phyloP scores from a whole-genome alignment of 1,140 invertebrate genomes.

The Zaprionus kolodkinae region DNA sequence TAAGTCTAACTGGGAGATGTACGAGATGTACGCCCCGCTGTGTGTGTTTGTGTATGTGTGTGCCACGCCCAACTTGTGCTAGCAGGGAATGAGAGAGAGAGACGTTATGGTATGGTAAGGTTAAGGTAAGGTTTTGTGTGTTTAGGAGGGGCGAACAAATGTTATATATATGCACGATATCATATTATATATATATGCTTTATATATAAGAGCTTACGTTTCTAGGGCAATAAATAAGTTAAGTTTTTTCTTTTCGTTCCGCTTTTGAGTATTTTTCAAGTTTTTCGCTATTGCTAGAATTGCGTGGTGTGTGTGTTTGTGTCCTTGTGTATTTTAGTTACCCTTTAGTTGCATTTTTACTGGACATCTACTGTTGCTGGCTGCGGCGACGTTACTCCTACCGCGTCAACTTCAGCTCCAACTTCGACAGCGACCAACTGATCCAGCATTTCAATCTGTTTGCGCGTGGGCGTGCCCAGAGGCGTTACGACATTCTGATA shows the following conservation, averaged over 20 bases:
- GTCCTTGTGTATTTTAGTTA: slow-evolving; percentile 31
- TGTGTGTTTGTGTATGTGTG: background rate
- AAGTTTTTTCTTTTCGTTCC: slow-evolving; percentile 19
- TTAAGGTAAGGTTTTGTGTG: background rate
- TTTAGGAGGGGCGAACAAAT: slow-evolving; percentile 4
- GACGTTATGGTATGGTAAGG: background rate
- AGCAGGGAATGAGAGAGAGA: slow-evolving; percentile 6
- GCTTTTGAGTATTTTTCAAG: slow-evolving; percentile 27
- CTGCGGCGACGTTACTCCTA: background rate
- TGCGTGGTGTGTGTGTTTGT: slow-evolving; percentile 53
- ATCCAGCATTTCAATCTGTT: slow-evolving; percentile 70
- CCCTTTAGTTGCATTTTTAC: slow-evolving; percentile 44
- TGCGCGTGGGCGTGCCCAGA: slow-evolving; percentile 64
- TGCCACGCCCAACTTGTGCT: slow-evolving; percentile 5
- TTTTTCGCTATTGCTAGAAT: slow-evolving; percentile 72
- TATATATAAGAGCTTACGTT: slow-evolving; percentile 11
- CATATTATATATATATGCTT: slow-evolving; percentile 8
- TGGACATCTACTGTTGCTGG: background rate
- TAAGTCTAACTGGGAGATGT: background rate
- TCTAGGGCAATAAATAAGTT: slow-evolving; percentile 16
- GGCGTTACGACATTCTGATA: slow-evolving; percentile 84
- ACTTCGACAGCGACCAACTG: slow-evolving; percentile 49
- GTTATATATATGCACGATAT: slow-evolving; percentile 7
- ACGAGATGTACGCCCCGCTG: slow-evolving; percentile 3
- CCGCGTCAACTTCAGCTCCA: slow-evolving; percentile 7